Conservation (phyloP, 2,888 invertebrate species). For the Polydrusus cervinus region DNA sequence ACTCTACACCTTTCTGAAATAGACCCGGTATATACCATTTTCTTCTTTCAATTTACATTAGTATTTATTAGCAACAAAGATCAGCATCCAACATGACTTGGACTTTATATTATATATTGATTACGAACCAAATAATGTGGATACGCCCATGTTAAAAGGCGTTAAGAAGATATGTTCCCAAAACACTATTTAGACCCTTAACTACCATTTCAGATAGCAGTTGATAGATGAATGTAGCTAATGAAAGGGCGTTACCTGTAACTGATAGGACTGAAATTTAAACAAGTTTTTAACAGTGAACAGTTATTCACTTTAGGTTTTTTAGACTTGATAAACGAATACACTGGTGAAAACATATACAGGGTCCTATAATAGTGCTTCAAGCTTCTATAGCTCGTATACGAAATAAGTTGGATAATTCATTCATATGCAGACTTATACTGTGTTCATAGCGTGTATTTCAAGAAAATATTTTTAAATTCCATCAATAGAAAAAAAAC, state of each 20-base stretch:
- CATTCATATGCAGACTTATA: too few relatives aligned
- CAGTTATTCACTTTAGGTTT: not conserved
- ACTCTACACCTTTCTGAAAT: too few relatives aligned
- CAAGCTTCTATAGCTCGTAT: too few relatives aligned
- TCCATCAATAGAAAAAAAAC: too few relatives aligned
- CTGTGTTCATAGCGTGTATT: too few relatives aligned
- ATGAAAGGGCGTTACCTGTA: slow-evolving; percentile 3
- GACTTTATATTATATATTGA: not conserved
- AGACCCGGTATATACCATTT: too few relatives aligned
- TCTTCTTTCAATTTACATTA: too few relatives aligned
- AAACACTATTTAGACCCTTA: slow-evolving; percentile 16
- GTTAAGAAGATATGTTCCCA: slow-evolving; percentile 12
- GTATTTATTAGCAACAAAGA: not conserved
- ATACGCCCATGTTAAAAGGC: slow-evolving; percentile 8
- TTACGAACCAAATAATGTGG: not conserved
- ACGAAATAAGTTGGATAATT: too few relatives aligned
- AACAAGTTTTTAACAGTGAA: not conserved
- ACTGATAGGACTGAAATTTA: not conserved
- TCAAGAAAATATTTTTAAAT: too few relatives aligned
- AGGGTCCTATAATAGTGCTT: too few relatives aligned
- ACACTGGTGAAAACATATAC: not conserved
- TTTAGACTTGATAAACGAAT: too few relatives aligned
- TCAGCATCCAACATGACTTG: not conserved
- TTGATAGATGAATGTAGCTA: slow-evolving; percentile 6
- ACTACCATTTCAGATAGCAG: slow-evolving; percentile 9